These are phyloP conservation scores for Kuschelorhynchus macadamiae DNA, from an alignment of 2,888 invertebrate genomes.

Conservation along the genomic window DNA sequence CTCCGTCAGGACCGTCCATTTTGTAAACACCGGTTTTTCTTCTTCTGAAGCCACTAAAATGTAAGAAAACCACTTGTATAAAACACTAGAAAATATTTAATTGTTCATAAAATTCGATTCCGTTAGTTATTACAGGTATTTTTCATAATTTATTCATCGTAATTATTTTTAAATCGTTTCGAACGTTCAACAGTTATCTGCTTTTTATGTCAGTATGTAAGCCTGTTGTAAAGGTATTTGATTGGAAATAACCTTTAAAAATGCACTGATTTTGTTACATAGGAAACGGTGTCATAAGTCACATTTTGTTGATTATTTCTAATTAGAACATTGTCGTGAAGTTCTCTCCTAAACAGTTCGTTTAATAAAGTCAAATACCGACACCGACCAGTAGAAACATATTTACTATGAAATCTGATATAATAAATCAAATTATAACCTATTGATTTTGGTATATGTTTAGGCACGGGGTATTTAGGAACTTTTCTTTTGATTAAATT, in stretches of 20 bases:
- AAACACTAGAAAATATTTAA: not conserved
- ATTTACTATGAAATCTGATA: not conserved
- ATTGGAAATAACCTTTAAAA: too few relatives aligned
- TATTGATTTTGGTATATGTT: too few relatives aligned
- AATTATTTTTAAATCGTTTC: too few relatives aligned
- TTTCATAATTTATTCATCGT: not conserved
- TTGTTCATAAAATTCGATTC: not conserved
- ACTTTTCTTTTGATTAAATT: too few relatives aligned
- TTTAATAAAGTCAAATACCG: slow-evolving; percentile 3
- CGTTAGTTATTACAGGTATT: not conserved
- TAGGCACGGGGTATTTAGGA: too few relatives aligned
- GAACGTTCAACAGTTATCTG: too few relatives aligned
- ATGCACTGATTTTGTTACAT: slow-evolving; percentile 9
- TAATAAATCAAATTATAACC: not conserved
- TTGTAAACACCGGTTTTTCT: slow-evolving; percentile 65
- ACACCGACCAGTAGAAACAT: not conserved
- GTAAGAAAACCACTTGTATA: not conserved
- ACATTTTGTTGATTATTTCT: slow-evolving; percentile 36
- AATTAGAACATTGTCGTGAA: slow-evolving; percentile 20
- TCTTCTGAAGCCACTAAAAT: slow-evolving; percentile 56
- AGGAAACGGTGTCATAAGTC: slow-evolving; percentile 17
- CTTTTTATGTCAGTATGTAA: too few relatives aligned
- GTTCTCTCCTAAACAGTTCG: slow-evolving; percentile 14
- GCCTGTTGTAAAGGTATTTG: too few relatives aligned
- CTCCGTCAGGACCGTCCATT: slow-evolving; percentile 63